These are phyloP conservation scores for Takifugu ocellatus DNA, from an alignment of 2,797 vertebrate genomes.

Conservation along the genomic window DNA sequence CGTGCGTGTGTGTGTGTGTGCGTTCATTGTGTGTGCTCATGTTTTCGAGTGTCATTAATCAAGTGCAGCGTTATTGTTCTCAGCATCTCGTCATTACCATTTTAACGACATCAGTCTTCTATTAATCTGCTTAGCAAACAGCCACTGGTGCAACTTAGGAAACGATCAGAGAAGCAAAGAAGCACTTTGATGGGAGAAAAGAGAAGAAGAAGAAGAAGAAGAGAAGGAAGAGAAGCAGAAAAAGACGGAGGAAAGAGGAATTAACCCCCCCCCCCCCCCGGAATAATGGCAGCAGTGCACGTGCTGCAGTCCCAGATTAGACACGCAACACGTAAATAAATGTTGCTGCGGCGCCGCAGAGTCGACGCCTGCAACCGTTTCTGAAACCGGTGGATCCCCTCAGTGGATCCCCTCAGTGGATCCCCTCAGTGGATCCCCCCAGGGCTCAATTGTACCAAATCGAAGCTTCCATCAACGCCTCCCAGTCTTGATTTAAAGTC, in stretches of 20 bases:
- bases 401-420: too few species aligned
- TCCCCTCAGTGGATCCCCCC: background rate
- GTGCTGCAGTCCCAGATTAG: constrained; percentile 57
- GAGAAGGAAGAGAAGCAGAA: constrained; percentile 47
- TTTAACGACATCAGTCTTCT: constrained; percentile 77
- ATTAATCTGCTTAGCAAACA: constrained; percentile 77
- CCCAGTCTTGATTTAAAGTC: constrained; percentile 26
- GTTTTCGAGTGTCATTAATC: constrained; percentile 69
- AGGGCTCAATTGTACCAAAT: constrained; percentile 50
- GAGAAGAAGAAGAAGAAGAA: background rate
- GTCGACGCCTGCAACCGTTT: constrained; percentile 33
- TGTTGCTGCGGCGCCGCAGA: constrained; percentile 35
- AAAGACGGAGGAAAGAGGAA: constrained; percentile 61
- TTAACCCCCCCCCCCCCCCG: constrained; percentile 68
- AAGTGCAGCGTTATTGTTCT: constrained; percentile 74
- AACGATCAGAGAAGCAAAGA: constrained; percentile 75
- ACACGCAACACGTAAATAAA: constrained; percentile 52
- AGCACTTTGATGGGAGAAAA: constrained; percentile 55
- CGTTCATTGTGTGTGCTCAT: constrained; percentile 38
- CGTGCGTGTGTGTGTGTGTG: constrained; percentile 7
- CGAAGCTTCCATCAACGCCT: constrained; percentile 50
- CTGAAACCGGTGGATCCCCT: background rate
- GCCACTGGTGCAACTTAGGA: constrained; percentile 69
- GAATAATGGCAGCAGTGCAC: constrained; percentile 64
- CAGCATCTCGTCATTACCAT: constrained; percentile 75